phyloP scores from a whole-genome alignment of 2,888 invertebrate genomes.

The Ceraclea dissimilis region DNA sequence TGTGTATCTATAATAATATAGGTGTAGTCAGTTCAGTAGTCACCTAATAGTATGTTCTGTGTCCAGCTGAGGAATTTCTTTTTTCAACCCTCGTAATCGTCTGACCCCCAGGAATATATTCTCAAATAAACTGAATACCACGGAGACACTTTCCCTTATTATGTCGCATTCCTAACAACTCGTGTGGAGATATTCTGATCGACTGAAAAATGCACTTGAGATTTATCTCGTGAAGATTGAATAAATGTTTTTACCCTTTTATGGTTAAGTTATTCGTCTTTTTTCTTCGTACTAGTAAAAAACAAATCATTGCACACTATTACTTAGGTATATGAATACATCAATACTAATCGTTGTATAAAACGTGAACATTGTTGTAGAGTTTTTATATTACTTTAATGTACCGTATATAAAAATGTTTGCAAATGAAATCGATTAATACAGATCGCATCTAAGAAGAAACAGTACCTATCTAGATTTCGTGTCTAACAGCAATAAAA shows the following conservation, averaged over 20 bases:
- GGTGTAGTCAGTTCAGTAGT: no score
- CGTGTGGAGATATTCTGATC: conserved; percentile 5
- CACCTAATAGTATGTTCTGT: conserved; percentile 3
- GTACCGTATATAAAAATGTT: no score
- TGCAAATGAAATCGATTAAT: no score
- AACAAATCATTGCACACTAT: no score
- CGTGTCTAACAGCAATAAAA: not conserved
- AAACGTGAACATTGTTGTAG: no score
- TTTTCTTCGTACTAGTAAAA: not conserved
- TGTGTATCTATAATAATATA: no score
- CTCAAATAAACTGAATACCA: conserved; percentile 25
- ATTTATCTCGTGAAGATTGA: conserved; percentile 8
- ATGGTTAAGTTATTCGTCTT: conserved; percentile 1
- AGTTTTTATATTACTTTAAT: no score
- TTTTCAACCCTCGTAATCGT: conserved; percentile 13
- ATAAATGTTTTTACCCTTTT: conserved; percentile 2
- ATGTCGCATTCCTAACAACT: conserved; percentile 22
- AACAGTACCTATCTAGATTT: not conserved
- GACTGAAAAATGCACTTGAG: conserved; percentile 15
- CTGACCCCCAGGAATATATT: conserved; percentile 20
- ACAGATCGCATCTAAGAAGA: no score
- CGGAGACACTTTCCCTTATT: conserved; percentile 23
- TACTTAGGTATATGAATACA: no score
- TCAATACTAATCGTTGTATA: no score
- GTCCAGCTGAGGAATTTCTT: conserved; percentile 20